phyloP scores from a whole-genome alignment of 2,888 invertebrate species.

The Andricus curvator region DNA sequence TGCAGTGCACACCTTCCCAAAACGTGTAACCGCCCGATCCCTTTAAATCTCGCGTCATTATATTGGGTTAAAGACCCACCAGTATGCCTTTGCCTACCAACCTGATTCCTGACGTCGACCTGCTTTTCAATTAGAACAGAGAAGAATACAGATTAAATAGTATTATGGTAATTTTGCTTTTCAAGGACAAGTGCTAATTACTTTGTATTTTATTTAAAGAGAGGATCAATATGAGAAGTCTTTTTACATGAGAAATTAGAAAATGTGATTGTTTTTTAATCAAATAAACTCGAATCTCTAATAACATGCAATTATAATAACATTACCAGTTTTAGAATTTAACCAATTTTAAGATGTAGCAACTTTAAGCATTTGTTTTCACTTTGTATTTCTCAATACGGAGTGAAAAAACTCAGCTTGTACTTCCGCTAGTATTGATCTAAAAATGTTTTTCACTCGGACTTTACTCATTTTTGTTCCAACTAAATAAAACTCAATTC shows the following conservation, averaged over 20 bases:
- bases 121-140: conserved; percentile 5
- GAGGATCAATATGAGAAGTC: not conserved
- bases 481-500: too few species aligned
- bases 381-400: too few species aligned
- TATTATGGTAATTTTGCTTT: not conserved
- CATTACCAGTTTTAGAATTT: too few species aligned
- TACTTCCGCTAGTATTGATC: too few species aligned
- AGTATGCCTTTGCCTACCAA: conserved; percentile 32
- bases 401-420: too few species aligned
- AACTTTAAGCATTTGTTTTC: too few species aligned
- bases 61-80: conserved; percentile 40
- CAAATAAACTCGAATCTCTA: too few species aligned
- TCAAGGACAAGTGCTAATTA: not conserved
- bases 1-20: conserved; percentile 69
- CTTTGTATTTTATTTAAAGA: not conserved
- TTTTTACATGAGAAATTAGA: not conserved
- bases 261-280: too few species aligned
- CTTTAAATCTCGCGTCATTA: conserved; percentile 58
- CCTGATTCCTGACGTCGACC: conserved; percentile 33
- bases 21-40: conserved; percentile 63
- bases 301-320: too few species aligned
- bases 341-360: too few species aligned
- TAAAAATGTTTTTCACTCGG: too few species aligned
- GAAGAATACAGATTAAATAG: not conserved
- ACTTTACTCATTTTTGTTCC: too few species aligned